Percentiles rank a stretch among this genome's conserved stretches.
Evolutionary conservation across 2,797 vertebrate genomes (phyloP).

Genomic region (Acridotheres tristis): DNA sequence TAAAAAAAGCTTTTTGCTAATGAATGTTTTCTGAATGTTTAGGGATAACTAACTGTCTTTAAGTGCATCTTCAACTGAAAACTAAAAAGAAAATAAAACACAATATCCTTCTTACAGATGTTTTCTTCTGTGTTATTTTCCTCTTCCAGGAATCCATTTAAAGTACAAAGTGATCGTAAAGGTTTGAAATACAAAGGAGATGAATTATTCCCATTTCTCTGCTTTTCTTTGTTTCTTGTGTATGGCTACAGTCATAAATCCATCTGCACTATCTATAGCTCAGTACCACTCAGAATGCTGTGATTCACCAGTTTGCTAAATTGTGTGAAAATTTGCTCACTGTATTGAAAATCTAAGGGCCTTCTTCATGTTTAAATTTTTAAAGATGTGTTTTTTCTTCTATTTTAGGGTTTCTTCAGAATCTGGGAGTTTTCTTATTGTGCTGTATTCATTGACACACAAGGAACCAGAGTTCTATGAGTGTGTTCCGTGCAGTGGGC

Average conservation of each 20-base stretch:
- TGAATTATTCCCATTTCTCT: neutral
- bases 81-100: neutral
- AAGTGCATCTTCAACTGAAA: neutral
- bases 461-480: constrained; percentile 92
- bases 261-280: neutral
- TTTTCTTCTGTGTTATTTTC: neutral
- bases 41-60: neutral
- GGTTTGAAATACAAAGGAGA: neutral
- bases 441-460: constrained; percentile 88
- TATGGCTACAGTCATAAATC: neutral
- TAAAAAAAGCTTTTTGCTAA: neutral
- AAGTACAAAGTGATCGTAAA: neutral
- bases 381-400: neutral
- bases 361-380: neutral
- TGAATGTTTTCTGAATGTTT: neutral
- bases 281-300: neutral
- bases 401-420: constrained; percentile 86
- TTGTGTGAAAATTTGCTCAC: neutral
- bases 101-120: neutral
- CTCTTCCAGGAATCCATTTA: neutral
- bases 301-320: neutral
- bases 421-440: constrained; percentile 85
- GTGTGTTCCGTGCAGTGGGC: constrained; percentile 73
- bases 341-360: neutral
- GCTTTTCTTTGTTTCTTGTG: neutral